These are phyloP conservation scores for Halocaridina rubra DNA, from an alignment of 2,888 invertebrate genomes.

Conservation along the genomic window DNA sequence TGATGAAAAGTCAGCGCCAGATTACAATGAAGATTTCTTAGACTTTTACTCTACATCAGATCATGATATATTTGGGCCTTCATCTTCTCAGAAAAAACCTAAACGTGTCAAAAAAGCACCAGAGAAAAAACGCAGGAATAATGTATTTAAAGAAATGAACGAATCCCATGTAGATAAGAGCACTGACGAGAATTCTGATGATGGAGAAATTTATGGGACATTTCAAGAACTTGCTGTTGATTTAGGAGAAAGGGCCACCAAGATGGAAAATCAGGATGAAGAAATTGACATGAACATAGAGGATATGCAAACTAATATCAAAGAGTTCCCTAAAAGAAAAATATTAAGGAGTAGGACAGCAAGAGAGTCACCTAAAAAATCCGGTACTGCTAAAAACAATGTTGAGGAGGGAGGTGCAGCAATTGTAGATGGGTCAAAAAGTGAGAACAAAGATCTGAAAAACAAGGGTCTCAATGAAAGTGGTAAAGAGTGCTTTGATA, in stretches of 20 bases:
- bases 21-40: conserved; percentile 27
- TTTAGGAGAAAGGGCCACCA: neutral
- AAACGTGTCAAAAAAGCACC: neutral
- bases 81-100: neutral
- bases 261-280: neutral
- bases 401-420: neutral
- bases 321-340: neutral
- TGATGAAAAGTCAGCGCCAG: neutral
- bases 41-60: neutral
- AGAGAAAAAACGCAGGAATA: neutral
- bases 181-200: neutral
- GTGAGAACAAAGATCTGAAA: neutral
- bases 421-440: neutral
- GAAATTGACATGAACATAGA: neutral
- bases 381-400: too few relatives aligned
- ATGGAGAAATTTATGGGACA: neutral
- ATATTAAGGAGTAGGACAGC: neutral
- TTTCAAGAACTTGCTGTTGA: too few relatives aligned
- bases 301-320: neutral
- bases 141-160: neutral
- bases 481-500: neutral
- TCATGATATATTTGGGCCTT: conserved; percentile 25
- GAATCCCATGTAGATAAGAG: neutral
- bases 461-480: neutral
- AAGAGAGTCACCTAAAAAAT: too few relatives aligned